Percentiles rank a stretch among this genome's conserved stretches.
Evolutionary conservation across 1,140 invertebrate genomes (phyloP).

Genomic region (Euwallacea similis): DNA sequence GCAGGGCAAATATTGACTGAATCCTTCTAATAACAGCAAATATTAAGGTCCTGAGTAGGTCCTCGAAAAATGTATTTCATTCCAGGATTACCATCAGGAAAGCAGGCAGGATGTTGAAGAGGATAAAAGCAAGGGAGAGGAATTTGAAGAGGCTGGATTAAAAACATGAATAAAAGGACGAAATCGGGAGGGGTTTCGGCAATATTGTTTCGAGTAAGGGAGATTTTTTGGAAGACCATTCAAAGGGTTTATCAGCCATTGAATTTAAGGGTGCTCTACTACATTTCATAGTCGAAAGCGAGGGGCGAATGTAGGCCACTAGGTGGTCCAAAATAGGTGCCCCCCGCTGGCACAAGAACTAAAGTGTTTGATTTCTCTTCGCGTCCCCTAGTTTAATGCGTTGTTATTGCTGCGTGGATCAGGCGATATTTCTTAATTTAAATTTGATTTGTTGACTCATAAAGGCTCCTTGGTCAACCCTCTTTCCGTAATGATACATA

Average conservation of each 20-base stretch:
- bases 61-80: slow-evolving; percentile 34
- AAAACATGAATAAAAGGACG: slow-evolving; percentile 36
- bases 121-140: slow-evolving; percentile 32
- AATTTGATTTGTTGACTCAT: not conserved
- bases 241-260: slow-evolving; percentile 17
- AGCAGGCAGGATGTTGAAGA: slow-evolving; percentile 28
- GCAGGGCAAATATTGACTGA: slow-evolving; percentile 22
- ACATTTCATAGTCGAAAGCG: slow-evolving; percentile 11
- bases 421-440: slow-evolving; percentile 19
- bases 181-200: slow-evolving; percentile 23
- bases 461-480: no score
- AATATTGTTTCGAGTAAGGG: slow-evolving; percentile 31
- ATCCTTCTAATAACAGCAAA: slow-evolving; percentile 31
- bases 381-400: slow-evolving; percentile 18
- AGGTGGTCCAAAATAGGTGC: slow-evolving; percentile 32
- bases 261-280: not conserved
- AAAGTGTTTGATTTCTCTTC: slow-evolving; percentile 28
- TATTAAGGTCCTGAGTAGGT: slow-evolving; percentile 28
- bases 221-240: not conserved
- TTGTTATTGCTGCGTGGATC: slow-evolving; percentile 26
- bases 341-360: slow-evolving; percentile 21
- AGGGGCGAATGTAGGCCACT: slow-evolving; percentile 28
- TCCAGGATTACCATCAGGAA: slow-evolving; percentile 33
- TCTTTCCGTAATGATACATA: no score
- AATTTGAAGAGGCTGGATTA: slow-evolving; percentile 34